Evolutionary conservation across 2,797 vertebrate genomes (phyloP).

Genomic region (Argyrosomus regius): DNA sequence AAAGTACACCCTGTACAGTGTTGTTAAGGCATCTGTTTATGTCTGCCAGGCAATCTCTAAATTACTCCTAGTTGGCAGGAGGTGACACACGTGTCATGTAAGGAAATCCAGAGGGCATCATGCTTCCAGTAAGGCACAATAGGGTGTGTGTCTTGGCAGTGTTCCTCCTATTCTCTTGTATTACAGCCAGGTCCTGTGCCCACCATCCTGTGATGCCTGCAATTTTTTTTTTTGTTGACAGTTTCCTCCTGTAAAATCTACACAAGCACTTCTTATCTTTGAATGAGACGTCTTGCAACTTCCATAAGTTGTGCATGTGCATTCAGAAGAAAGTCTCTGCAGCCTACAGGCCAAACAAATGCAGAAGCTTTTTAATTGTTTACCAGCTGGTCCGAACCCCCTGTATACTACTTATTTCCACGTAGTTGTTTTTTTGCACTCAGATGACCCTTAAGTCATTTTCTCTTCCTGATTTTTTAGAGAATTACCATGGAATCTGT

Average conservation of each 20-base stretch:
- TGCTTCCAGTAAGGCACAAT: constrained; percentile 73
- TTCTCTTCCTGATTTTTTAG: neutral
- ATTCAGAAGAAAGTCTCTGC: neutral
- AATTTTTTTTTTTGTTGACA: neutral
- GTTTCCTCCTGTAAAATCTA: constrained; percentile 23
- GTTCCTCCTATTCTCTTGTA: constrained; percentile 51
- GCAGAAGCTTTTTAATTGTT: neutral
- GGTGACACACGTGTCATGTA: constrained; percentile 43
- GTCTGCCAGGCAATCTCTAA: constrained; percentile 19
- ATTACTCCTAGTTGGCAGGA: constrained; percentile 23
- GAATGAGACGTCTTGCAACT: neutral
- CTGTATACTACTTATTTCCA: neutral
- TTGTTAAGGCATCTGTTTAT: constrained; percentile 14
- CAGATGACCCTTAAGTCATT: neutral
- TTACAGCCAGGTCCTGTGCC: constrained; percentile 36
- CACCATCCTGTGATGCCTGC: constrained; percentile 3
- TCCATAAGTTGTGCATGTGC: constrained; percentile 10
- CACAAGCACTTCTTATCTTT: constrained; percentile 20
- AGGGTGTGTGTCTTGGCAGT: constrained; percentile 38
- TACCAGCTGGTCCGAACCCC: neutral
- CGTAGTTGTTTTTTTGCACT: constrained; percentile 4
- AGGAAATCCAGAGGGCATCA: constrained; percentile 55
- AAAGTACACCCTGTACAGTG: neutral
- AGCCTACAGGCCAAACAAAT: neutral
- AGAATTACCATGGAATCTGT: constrained; percentile 14